phyloP scores from a whole-genome alignment of 2,888 invertebrate species.

The Cerastoderma edule region DNA sequence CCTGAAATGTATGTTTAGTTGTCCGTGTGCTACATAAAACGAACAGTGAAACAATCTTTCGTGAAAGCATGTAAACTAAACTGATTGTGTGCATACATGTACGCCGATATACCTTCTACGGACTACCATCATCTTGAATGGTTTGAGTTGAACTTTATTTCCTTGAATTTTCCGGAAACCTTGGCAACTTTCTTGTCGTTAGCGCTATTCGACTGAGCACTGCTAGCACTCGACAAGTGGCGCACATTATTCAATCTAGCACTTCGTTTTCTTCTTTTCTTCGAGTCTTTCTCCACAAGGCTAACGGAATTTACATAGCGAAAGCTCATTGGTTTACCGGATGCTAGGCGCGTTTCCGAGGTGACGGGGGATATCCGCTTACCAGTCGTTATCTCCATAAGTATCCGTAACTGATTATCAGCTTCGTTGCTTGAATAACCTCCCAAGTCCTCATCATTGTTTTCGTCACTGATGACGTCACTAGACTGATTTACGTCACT shows the following conservation, averaged over 20 bases:
- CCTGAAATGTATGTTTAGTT: no score
- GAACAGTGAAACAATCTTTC: no score
- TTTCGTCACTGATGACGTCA: constrained; percentile 3
- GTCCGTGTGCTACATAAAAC: no score
- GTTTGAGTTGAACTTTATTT: constrained; percentile 36
- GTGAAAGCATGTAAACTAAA: no score
- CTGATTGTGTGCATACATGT: no score
- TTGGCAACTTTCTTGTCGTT: constrained; percentile 39
- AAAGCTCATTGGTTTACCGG: not conserved
- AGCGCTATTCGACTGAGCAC: not conserved
- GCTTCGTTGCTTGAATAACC: constrained; percentile 26
- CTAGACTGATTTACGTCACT: constrained; percentile 4
- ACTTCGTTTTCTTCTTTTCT: constrained; percentile 23
- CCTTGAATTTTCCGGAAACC: constrained; percentile 49
- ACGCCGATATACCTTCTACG: not conserved
- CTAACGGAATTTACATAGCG: not conserved
- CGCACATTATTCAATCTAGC: not conserved
- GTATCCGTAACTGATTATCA: constrained; percentile 41
- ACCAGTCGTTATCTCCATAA: constrained; percentile 55
- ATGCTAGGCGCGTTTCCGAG: not conserved
- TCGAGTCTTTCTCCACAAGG: not conserved
- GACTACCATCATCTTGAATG: constrained; percentile 20
- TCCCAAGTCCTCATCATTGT: constrained; percentile 4
- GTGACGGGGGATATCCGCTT: constrained; percentile 39
- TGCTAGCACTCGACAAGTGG: not conserved